These are phyloP conservation scores for Zaprionus africanus DNA, from an alignment of 1,140 invertebrate genomes.

Conservation along the genomic window DNA sequence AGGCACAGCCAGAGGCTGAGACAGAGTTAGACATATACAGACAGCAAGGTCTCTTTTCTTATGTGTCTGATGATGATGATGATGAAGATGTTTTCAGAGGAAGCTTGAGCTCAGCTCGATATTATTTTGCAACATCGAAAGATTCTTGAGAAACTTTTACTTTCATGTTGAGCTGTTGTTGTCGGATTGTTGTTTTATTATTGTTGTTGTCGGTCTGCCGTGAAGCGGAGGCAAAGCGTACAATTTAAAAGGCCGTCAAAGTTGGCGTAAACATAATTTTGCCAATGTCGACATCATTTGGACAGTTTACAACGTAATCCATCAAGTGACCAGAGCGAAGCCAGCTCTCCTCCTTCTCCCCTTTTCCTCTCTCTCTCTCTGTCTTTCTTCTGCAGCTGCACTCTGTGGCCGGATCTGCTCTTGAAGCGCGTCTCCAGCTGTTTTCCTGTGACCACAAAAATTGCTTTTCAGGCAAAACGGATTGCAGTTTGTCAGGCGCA, in stretches of 20 bases:
- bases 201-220: background rate
- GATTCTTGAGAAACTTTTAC: conserved; percentile 67
- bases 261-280: conserved; percentile 46
- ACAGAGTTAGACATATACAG: background rate
- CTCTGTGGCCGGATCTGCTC: background rate
- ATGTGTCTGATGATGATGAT: background rate
- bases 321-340: conserved; percentile 56
- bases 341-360: conserved; percentile 12
- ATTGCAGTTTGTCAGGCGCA: conserved; percentile 47
- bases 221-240: conserved; percentile 25
- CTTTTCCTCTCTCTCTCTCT: conserved; percentile 5
- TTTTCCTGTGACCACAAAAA: conserved; percentile 14
- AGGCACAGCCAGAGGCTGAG: background rate
- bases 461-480: conserved; percentile 31
- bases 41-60: background rate
- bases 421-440: background rate
- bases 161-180: conserved; percentile 43
- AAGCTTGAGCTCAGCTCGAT: background rate
- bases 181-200: background rate
- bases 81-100: background rate
- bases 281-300: conserved; percentile 50
- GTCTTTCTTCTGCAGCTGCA: background rate
- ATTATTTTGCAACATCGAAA: conserved; percentile 11
- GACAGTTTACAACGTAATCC: conserved; percentile 72
- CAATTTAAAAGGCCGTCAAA: conserved; percentile 56